phyloP scores from a whole-genome alignment of 2,797 vertebrate species.

The Sparidentex hasta region DNA sequence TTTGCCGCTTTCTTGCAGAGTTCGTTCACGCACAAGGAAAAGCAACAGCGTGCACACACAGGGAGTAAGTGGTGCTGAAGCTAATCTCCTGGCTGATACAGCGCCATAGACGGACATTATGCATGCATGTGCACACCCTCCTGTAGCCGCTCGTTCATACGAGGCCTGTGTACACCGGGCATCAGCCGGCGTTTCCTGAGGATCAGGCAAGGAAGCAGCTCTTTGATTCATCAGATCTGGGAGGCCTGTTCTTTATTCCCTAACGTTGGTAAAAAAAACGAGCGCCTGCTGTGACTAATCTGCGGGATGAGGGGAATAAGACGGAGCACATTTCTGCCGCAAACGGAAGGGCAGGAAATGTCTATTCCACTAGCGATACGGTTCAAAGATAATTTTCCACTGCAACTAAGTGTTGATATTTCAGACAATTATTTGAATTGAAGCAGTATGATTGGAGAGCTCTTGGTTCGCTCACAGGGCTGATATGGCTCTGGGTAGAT shows the following conservation, averaged over 20 bases:
- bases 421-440: constrained; percentile 16
- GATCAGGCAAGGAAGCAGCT: constrained; percentile 50
- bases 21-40: constrained; percentile 12
- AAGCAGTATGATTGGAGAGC: constrained; percentile 3
- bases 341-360: constrained; percentile 36
- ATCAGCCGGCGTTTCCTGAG: constrained; percentile 10
- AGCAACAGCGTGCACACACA: constrained; percentile 13
- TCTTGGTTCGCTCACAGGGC: neutral
- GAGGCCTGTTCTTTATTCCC: constrained; percentile 46
- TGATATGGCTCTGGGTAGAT: neutral
- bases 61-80: constrained; percentile 24
- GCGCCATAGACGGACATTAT: neutral
- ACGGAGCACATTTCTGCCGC: constrained; percentile 19
- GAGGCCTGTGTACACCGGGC: neutral
- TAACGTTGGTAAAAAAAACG: constrained; percentile 36
- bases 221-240: constrained; percentile 62
- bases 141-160: neutral
- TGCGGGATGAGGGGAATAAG: constrained; percentile 38
- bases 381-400: constrained; percentile 31
- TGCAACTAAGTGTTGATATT: constrained; percentile 32
- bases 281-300: constrained; percentile 66
- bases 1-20: constrained; percentile 4
- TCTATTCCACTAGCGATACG: constrained; percentile 21
- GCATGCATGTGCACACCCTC: neutral
- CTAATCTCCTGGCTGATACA: constrained; percentile 39